These are phyloP conservation scores for Pimephales promelas DNA, from an alignment of 2,113 vertebrate genomes.

Conservation along the genomic window DNA sequence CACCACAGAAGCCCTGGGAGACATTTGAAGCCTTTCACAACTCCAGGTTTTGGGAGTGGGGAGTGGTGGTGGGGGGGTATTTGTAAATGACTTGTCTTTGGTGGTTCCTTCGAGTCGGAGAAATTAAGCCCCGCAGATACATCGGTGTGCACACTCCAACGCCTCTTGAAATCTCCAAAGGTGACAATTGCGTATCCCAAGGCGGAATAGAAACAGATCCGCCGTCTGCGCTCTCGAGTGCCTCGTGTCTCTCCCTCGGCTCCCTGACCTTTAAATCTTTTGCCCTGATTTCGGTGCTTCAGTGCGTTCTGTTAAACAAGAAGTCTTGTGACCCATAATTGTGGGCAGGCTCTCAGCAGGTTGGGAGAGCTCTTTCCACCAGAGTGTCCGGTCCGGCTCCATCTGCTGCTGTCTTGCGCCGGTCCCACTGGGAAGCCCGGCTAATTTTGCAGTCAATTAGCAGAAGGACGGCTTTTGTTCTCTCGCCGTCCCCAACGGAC, in stretches of 20 bases:
- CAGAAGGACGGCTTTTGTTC: slow-evolving; percentile 97
- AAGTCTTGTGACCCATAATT: slow-evolving; percentile 87
- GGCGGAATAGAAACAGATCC: neutral
- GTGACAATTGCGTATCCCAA: slow-evolving; percentile 3
- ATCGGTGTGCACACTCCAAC: neutral
- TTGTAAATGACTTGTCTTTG: slow-evolving; percentile 34
- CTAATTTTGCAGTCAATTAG: slow-evolving; percentile 99
- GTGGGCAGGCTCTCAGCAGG: slow-evolving; percentile 87
- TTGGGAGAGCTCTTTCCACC: slow-evolving; percentile 80
- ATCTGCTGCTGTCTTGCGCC: slow-evolving; percentile 86
- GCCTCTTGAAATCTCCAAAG: slow-evolving; percentile 17
- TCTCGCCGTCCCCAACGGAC: slow-evolving; percentile 80
- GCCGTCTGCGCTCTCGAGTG: neutral
- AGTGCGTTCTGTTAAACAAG: slow-evolving; percentile 86
- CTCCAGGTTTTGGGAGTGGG: neutral
- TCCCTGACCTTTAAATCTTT: slow-evolving; percentile 71
- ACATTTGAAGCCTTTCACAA: slow-evolving; percentile 29
- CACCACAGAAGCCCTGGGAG: slow-evolving; percentile 14
- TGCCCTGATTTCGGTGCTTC: slow-evolving; percentile 67
- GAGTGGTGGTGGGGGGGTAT: neutral
- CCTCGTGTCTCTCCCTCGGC: neutral
- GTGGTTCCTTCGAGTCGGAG: neutral
- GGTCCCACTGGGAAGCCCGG: slow-evolving; percentile 86
- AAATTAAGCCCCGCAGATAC: neutral
- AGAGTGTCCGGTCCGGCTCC: slow-evolving; percentile 83